These are phyloP conservation scores for Chaenodraco wilsoni DNA, from an alignment of 2,797 vertebrate genomes.

Conservation along the genomic window DNA sequence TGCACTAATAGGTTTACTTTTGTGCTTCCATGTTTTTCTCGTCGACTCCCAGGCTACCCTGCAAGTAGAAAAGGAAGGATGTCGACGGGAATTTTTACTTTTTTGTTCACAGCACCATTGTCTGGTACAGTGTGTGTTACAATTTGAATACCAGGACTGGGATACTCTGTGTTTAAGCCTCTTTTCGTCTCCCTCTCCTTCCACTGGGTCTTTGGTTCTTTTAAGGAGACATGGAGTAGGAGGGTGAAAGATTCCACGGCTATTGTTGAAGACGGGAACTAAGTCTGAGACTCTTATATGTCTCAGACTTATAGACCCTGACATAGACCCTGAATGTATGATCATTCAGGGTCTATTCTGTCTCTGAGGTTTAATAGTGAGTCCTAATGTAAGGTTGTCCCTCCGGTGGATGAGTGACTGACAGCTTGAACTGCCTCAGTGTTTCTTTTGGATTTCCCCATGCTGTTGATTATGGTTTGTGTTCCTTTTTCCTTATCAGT, in stretches of 20 bases:
- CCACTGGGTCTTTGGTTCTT: slow-evolving; percentile 49
- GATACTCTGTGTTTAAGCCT: slow-evolving; percentile 51
- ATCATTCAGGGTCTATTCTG: slow-evolving; percentile 43
- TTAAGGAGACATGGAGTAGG: slow-evolving; percentile 48
- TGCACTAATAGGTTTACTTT: slow-evolving; percentile 82
- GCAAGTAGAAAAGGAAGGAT: slow-evolving; percentile 58
- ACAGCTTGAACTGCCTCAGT: slow-evolving; percentile 35
- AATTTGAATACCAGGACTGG: slow-evolving; percentile 49
- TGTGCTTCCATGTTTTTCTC: slow-evolving; percentile 69
- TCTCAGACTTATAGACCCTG: too few species aligned
- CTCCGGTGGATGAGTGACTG: slow-evolving; percentile 44
- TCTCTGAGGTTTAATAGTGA: slow-evolving; percentile 54
- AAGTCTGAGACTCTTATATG: slow-evolving; percentile 35
- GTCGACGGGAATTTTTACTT: slow-evolving; percentile 63
- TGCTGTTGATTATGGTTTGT: slow-evolving; percentile 20
- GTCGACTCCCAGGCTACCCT: slow-evolving; percentile 55
- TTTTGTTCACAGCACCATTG: slow-evolving; percentile 47
- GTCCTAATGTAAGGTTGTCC: slow-evolving; percentile 47
- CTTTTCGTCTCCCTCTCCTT: slow-evolving; percentile 58
- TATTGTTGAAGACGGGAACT: slow-evolving; percentile 57
- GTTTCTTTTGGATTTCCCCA: slow-evolving; percentile 33
- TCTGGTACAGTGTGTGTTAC: slow-evolving; percentile 55
- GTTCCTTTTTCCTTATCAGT: slow-evolving; percentile 31
- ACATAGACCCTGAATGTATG: slow-evolving; percentile 7
- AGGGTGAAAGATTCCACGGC: slow-evolving; percentile 43